A percentile compares a stretch with the other conserved stretches of the same genome.
These are phyloP conservation scores for Cheilosia soror DNA, from an alignment of 2,888 invertebrate genomes.

Conservation along the genomic window DNA sequence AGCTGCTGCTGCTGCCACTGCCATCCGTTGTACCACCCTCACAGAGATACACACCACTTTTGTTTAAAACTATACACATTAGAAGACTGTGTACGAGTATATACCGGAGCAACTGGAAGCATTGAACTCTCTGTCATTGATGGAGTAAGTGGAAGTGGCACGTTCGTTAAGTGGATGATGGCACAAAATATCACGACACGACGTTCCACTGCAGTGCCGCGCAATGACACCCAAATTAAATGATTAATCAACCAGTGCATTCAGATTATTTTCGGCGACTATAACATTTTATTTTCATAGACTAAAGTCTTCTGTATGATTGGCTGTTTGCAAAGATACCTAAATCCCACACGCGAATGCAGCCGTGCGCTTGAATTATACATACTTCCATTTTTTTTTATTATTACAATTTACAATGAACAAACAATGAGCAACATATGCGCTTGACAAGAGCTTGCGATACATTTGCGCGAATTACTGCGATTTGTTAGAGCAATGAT, in stretches of 20 bases:
- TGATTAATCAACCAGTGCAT: slow-evolving; percentile 28
- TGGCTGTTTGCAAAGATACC: background rate
- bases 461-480: slow-evolving; percentile 1
- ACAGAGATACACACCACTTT: slow-evolving; percentile 42
- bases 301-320: background rate
- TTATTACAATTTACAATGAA: slow-evolving; percentile 22
- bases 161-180: slow-evolving; percentile 69
- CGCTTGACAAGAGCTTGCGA: background rate
- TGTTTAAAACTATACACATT: slow-evolving; percentile 11
- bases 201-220: background rate
- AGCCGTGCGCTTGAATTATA: background rate
- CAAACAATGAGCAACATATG: slow-evolving; percentile 19
- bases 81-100: background rate
- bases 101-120: slow-evolving; percentile 41
- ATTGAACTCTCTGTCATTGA: slow-evolving; percentile 52
- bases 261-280: slow-evolving; percentile 2
- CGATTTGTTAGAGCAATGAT: slow-evolving; percentile 20
- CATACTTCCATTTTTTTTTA: slow-evolving; percentile 2
- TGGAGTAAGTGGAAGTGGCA: slow-evolving; percentile 60
- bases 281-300: background rate
- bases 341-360: background rate
- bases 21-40: slow-evolving; percentile 31
- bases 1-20: background rate
- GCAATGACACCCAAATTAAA: slow-evolving; percentile 9
- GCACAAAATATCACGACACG: slow-evolving; percentile 60